Evolutionary conservation across 2,797 vertebrate species (phyloP), one percentile per base, ranked within the genome.

Genomic region (Sebastolobus alascanus): DNA sequence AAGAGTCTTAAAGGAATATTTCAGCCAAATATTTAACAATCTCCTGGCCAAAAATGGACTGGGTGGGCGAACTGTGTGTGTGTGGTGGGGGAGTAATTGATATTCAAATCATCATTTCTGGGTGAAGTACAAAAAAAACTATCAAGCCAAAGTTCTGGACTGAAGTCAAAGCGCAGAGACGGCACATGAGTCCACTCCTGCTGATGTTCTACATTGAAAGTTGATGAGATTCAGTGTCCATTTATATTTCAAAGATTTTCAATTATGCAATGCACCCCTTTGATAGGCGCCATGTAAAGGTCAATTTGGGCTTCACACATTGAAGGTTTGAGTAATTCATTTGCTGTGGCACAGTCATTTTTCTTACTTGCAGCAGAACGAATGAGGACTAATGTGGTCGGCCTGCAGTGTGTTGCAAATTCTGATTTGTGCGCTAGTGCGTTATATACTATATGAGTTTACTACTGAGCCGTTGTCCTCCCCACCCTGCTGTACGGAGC

Each of bases 191-290:
- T 73, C 68, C 61, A 40, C 52, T 80, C 46, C 73, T 78, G 79
- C 76, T 79, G 74, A 85, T 78, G 78, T 84, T 76, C 79, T 79
- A 54, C 83, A 83, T 8, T 78, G 75, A 87, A 78, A 69, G 76
- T 70, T 87, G 84, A 93, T 87, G 72, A 88, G 73, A 91, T 78
- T 88, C 75, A 50, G 75, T 91, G 86, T 91, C 84, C 87, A 87
- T 92, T 93, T 91, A 88, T 89, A 89, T 90, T 90, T 92, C 73
- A 94, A 93, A 88, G 91, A 93, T 92, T 92, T 94, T 93, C 90
- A 90, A 92, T 94, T 92, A 91, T 88, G 73, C 79, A 76, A 33
- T 73, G 73, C 85, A 81, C 50, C 69, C 60, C 66, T 83, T 87
- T 89, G 87, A 92, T 89, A 79, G 87, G 74, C 54, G 10, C 73